phyloP scores from a whole-genome alignment of 2,888 invertebrate genomes.

The Alloplasta piceator region DNA sequence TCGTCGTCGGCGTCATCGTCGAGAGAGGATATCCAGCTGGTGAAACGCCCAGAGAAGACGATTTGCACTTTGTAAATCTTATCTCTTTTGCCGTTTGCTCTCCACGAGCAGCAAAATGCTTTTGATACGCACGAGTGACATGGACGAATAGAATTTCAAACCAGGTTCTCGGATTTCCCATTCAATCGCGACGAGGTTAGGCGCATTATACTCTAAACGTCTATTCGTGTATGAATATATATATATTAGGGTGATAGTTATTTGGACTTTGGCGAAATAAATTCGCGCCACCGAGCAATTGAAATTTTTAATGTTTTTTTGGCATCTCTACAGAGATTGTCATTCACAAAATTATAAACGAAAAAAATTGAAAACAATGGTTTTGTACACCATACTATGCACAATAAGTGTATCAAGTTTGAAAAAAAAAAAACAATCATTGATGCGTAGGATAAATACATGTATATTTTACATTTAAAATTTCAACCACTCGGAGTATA shows the following conservation, averaged over 20 bases:
- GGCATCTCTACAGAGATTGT: too few relatives aligned
- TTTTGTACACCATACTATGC: too few relatives aligned
- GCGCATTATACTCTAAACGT: not conserved
- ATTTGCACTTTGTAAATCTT: slow-evolving; percentile 69
- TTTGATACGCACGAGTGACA: slow-evolving; percentile 29
- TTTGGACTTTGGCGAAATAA: not conserved
- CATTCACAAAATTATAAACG: too few relatives aligned
- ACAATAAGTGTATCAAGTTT: too few relatives aligned
- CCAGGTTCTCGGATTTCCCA: slow-evolving; percentile 37
- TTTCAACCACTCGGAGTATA: too few relatives aligned
- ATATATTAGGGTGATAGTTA: too few relatives aligned
- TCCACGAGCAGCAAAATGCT: not conserved
- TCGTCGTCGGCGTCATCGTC: slow-evolving; percentile 26
- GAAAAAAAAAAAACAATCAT: too few relatives aligned
- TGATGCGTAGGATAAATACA: too few relatives aligned
- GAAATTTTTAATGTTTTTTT: too few relatives aligned
- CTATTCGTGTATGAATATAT: not conserved
- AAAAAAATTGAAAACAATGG: not conserved
- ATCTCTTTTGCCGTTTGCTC: slow-evolving; percentile 40
- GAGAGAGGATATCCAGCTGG: slow-evolving; percentile 34
- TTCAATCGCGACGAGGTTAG: slow-evolving; percentile 17
- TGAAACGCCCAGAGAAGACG: slow-evolving; percentile 43
- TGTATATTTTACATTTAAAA: too few relatives aligned
- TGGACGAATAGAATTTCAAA: slow-evolving; percentile 33
- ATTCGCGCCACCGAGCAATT: too few relatives aligned